A percentile compares a stretch with the other conserved stretches of the same genome.
phyloP scores from a whole-genome alignment of 2,113 vertebrate species.

The Pelvicachromis taeniatus region DNA sequence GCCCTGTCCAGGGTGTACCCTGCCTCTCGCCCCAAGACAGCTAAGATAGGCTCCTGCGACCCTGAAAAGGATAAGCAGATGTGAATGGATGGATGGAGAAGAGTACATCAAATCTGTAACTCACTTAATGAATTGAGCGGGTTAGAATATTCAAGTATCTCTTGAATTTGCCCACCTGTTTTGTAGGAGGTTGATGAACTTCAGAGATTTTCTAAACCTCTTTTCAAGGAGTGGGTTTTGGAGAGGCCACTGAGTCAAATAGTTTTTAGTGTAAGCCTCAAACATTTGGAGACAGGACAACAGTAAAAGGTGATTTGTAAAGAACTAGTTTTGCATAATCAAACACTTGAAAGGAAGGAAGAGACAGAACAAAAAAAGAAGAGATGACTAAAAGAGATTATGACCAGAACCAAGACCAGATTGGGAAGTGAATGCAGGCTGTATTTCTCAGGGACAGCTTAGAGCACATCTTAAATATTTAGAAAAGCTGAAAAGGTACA shows the following conservation, averaged over 20 bases:
- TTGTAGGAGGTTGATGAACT: background rate
- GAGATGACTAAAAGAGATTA: background rate
- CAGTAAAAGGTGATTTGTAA: background rate
- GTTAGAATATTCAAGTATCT: conserved; percentile 12
- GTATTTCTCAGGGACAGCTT: background rate
- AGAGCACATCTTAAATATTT: background rate
- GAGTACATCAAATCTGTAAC: background rate
- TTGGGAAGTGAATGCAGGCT: background rate
- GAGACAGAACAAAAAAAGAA: background rate
- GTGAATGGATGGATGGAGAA: no score
- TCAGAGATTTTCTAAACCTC: background rate
- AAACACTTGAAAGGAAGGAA: background rate
- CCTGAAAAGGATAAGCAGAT: no score
- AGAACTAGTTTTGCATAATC: background rate
- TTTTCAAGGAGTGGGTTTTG: background rate
- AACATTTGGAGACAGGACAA: background rate
- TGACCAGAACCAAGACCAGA: background rate
- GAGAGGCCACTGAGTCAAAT: background rate
- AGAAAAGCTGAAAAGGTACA: background rate
- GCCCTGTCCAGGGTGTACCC: no score
- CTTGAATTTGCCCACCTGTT: background rate
- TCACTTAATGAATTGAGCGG: background rate
- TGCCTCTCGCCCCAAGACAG: no score
- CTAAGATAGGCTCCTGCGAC: no score
- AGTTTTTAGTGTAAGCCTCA: background rate